phyloP scores from a whole-genome alignment of 2,113 vertebrate species.

The Muscicapa adusta region DNA sequence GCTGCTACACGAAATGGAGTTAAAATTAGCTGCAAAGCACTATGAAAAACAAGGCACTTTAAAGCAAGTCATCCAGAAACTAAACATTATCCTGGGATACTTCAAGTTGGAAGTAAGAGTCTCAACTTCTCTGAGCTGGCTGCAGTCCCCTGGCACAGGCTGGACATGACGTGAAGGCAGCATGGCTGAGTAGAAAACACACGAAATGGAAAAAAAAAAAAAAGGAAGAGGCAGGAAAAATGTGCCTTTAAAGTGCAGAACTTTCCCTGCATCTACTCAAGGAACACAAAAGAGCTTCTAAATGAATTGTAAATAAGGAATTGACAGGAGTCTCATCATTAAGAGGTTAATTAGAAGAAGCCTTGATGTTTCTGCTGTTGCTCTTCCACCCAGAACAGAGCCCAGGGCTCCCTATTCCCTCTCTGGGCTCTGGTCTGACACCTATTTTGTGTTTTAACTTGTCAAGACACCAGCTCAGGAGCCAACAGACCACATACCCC shows the following conservation, averaged over 20 bases:
- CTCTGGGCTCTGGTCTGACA: not conserved
- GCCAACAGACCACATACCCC: not conserved
- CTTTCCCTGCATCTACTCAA: not conserved
- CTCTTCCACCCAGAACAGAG: not conserved
- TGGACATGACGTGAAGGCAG: not conserved
- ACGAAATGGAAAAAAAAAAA: not conserved
- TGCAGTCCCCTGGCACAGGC: conserved; percentile 14
- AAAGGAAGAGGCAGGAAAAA: not conserved
- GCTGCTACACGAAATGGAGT: not conserved
- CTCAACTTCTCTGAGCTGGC: not conserved
- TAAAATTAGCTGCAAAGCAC: conserved; percentile 34
- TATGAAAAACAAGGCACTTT: not conserved
- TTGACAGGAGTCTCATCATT: not conserved
- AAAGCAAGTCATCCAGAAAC: conserved; percentile 3
- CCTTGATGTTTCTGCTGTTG: not conserved
- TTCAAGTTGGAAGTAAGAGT: conserved; percentile 12
- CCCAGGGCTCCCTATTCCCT: not conserved
- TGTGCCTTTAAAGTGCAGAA: not conserved
- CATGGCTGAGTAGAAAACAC: not conserved
- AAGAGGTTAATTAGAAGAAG: conserved; percentile 22
- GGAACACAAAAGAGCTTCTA: not conserved
- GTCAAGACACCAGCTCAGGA: not conserved
- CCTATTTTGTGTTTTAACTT: not conserved
- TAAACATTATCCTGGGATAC: conserved; percentile 1
- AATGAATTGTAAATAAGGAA: not conserved